Evolutionary conservation across 2,888 invertebrate species (phyloP).

Genomic region (Cantharis rustica): DNA sequence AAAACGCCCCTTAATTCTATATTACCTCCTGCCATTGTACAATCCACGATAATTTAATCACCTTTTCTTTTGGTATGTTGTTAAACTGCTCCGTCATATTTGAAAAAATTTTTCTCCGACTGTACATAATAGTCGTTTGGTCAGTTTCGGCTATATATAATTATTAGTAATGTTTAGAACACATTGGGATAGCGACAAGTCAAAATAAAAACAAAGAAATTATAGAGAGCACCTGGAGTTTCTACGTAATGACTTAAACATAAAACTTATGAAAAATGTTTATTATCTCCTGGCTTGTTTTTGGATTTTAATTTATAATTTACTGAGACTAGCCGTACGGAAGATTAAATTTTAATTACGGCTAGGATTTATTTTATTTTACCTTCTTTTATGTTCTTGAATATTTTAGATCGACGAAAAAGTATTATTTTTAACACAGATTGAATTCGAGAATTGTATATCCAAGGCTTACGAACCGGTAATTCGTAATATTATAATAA

Average conservation of each 20-base stretch:
- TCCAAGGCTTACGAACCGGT: not conserved
- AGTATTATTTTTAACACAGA: not conserved
- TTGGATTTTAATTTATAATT: not conserved
- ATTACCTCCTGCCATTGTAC: conserved; percentile 37
- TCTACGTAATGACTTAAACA: not conserved
- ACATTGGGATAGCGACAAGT: conserved; percentile 38
- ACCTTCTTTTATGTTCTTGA: not conserved
- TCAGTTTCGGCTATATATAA: conserved; percentile 24
- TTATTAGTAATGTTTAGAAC: conserved; percentile 39
- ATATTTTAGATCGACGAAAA: not conserved
- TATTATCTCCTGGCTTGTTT: conserved; percentile 12
- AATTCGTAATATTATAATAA: not conserved
- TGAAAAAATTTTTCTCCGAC: conserved; percentile 10
- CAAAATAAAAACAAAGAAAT: conserved; percentile 39
- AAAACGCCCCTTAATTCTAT: conserved; percentile 36
- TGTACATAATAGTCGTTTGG: conserved; percentile 29
- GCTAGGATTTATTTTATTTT: not conserved
- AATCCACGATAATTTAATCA: conserved; percentile 2
- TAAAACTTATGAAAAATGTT: conserved; percentile 25
- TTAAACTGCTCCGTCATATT: not conserved
- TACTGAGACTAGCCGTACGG: not conserved
- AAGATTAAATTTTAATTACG: not conserved
- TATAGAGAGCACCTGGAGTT: conserved; percentile 38
- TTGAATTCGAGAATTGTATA: not conserved
- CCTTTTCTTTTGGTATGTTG: not conserved